These are phyloP conservation scores for Willowsia nigromaculata DNA, from an alignment of 2,888 invertebrate genomes.

Conservation along the genomic window DNA sequence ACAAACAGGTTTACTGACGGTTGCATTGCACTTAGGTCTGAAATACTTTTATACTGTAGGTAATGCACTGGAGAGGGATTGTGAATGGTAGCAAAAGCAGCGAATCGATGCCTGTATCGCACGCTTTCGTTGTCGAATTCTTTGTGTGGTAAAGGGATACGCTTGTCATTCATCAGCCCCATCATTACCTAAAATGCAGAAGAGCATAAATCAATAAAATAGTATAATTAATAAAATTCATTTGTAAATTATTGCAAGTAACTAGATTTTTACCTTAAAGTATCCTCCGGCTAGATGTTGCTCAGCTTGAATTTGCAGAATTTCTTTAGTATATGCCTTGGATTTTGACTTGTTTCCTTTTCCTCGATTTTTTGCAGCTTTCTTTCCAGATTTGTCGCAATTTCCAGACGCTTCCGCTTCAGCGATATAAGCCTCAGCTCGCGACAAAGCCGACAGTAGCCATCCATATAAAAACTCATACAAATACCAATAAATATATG, in stretches of 20 bases:
- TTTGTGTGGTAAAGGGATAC: conserved; percentile 89
- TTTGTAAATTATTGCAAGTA: background rate
- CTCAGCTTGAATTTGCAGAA: conserved; percentile 93
- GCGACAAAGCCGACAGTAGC: conserved; percentile 92
- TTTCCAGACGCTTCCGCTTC: conserved; percentile 81
- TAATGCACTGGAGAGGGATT: conserved; percentile 96
- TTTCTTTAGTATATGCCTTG: conserved; percentile 90
- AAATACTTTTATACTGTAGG: conserved; percentile 88
- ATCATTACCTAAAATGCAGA: conserved; percentile 86
- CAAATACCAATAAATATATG: conserved; percentile 87
- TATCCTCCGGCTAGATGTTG: conserved; percentile 97
- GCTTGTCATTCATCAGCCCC: conserved; percentile 92
- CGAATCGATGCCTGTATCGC: conserved; percentile 95
- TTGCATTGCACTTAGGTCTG: conserved; percentile 76
- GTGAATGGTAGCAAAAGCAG: conserved; percentile 91
- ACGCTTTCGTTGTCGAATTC: conserved; percentile 97
- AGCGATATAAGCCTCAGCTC: conserved; percentile 91
- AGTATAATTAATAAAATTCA: background rate
- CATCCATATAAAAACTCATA: conserved; percentile 97
- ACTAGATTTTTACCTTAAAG: conserved; percentile 86
- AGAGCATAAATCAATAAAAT: background rate
- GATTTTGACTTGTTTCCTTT: conserved; percentile 85
- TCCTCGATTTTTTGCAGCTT: conserved; percentile 74
- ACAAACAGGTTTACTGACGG: conserved; percentile 83
- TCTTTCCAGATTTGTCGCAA: conserved; percentile 76